Evolutionary conservation across 64 coral and sea anemone species (phyloP).

Genomic region (Porites lutea): DNA sequence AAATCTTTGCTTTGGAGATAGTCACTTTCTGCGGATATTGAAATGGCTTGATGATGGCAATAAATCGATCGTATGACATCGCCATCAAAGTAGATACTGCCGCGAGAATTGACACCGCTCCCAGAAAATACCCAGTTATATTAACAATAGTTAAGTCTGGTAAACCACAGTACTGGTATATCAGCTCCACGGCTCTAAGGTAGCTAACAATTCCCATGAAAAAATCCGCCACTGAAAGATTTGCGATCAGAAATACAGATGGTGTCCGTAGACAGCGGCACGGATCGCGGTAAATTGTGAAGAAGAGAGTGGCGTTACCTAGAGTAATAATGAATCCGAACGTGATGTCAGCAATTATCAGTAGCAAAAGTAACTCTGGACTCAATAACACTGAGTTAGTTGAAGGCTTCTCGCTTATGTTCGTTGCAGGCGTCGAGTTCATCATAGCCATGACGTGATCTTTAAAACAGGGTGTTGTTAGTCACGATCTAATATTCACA

Average conservation of each 20-base stretch:
- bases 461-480: too few species aligned
- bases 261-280: conserved; percentile 16
- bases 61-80: conserved; percentile 43
- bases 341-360: conserved; percentile 3
- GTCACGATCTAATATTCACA: too few species aligned
- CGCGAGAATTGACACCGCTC: conserved; percentile 26
- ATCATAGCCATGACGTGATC: neutral
- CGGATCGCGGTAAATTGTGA: conserved; percentile 35
- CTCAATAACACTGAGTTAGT: neutral
- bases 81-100: conserved; percentile 31
- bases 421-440: neutral
- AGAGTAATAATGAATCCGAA: neutral
- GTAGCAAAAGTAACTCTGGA: neutral
- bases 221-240: conserved; percentile 39
- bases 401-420: neutral
- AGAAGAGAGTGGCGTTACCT: conserved; percentile 5
- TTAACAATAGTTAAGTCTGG: neutral
- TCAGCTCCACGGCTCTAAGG: conserved; percentile 9
- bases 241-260: neutral
- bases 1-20: neutral
- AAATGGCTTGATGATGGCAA: conserved; percentile 28
- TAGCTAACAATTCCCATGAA: conserved; percentile 32
- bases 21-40: conserved; percentile 16
- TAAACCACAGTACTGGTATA: neutral
- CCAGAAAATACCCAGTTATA: neutral